Base-by-base conservation (phyloP, 2,113 vertebrate genomes). In the Glaucomys volans region DNA sequence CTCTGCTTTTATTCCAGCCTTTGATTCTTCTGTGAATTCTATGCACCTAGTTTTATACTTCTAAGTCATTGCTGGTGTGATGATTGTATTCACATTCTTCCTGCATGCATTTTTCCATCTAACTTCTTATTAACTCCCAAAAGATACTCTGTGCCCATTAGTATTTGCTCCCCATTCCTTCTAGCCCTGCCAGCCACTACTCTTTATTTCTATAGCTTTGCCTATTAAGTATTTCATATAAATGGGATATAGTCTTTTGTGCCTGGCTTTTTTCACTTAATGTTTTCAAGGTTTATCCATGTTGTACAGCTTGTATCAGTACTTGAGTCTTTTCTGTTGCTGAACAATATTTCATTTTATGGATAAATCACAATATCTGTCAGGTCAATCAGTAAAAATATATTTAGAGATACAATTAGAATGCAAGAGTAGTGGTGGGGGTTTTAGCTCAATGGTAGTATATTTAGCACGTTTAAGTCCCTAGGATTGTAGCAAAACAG, bases 331-430 rank as follows among this genome's bases (percentile, higher is more conserved):
- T 93, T 93, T 54, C 69, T 64, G 57, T 54, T 28, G 54, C 13
- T 90, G 44, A 89, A 66, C 90, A 88, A 85, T 72, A 57, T 14
- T 92, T 40, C 14, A 22, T 59, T 87, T 14, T 90, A 57, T 87
- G 52, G n/a, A 40, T 80, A 62, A 83, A 66, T 22, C 17, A 44
- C 11, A 59, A 67, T 85, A 72, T 86, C 22, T 91, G 6, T 80
- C 47, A 94, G 52, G 40, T 84, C 11, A 72, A 0, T 59, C 18
- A 79, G 42, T 90, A 64, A 89, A 94, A 62, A 75, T 89, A 69
- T n/a, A 96, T 87, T 91, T 94, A 84, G 40, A 37, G 54, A 67
- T 74, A 44, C 10, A 66, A 62, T 82, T 67, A n/a, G 66, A 94
- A 72, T 90, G 64, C 54, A n/a, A 77, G 42, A 85, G n/a, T 26